phyloP scores from a whole-genome alignment of 2,113 vertebrate genomes.

The human region DNA sequence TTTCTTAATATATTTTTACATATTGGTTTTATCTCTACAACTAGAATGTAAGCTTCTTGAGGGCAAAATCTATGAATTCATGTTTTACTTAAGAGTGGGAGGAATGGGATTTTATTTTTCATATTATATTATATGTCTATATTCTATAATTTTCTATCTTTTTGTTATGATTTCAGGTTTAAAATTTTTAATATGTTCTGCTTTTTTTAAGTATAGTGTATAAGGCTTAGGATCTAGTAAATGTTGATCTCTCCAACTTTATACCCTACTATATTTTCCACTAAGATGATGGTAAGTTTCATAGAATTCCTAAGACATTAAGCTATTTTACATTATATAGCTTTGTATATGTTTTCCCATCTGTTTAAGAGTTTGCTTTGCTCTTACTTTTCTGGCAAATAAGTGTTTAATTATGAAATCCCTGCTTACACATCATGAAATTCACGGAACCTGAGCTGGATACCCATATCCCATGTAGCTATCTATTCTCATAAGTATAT shows the following conservation, averaged over 20 bases:
- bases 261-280: not conserved
- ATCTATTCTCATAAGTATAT: not conserved
- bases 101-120: not conserved
- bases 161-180: not conserved
- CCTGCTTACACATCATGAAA: not conserved
- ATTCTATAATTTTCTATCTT: not conserved
- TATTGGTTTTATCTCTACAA: not conserved
- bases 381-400: not conserved
- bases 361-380: not conserved
- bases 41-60: not conserved
- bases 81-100: not conserved
- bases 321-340: not conserved
- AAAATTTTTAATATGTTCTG: not conserved
- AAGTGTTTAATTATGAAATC: not conserved
- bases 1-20: not conserved
- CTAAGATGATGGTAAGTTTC: not conserved
- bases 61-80: not conserved
- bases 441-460: not conserved
- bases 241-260: not conserved
- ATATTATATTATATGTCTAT: not conserved
- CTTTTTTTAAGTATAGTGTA: not conserved
- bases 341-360: not conserved
- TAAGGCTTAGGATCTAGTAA: not conserved
- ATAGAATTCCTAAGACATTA: not conserved
- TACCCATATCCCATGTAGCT: not conserved